Percentiles rank a stretch among this genome's conserved stretches.
These are phyloP conservation scores for Tineola bisselliella DNA, from an alignment of 2,888 invertebrate genomes.

Conservation along the genomic window DNA sequence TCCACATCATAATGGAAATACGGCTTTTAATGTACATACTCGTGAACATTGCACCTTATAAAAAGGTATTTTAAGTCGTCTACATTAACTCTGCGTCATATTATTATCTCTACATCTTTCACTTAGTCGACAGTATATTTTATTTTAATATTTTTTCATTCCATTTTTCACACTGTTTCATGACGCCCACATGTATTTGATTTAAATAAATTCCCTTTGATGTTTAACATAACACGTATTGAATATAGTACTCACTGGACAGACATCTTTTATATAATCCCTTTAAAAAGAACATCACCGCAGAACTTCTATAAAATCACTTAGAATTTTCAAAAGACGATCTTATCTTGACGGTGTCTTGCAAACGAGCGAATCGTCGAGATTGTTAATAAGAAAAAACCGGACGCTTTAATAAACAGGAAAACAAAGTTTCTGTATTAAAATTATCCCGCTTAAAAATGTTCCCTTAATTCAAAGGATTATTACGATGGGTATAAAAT, in stretches of 20 bases:
- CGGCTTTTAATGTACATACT: neutral
- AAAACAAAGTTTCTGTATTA: conserved; percentile 32
- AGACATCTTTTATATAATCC: neutral
- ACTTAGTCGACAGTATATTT: too few species aligned
- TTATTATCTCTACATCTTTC: too few species aligned
- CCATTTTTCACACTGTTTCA: too few species aligned
- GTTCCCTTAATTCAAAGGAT: too few species aligned
- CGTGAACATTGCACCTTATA: neutral
- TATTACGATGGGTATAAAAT: neutral
- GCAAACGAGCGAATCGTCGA: conserved; percentile 9
- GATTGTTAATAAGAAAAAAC: conserved; percentile 20
- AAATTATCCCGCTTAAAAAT: conserved; percentile 16
- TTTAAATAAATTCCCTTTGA: neutral
- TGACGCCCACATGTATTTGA: too few species aligned
- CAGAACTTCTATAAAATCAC: neutral
- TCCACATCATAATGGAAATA: neutral
- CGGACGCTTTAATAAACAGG: conserved; percentile 32
- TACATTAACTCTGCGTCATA: too few species aligned
- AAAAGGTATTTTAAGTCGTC: neutral
- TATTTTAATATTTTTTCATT: too few species aligned
- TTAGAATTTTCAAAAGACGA: neutral
- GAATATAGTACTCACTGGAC: neutral
- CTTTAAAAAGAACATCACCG: neutral
- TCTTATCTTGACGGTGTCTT: neutral
- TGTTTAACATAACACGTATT: neutral